Evolutionary conservation across 2,797 vertebrate species (phyloP).

Genomic region (Argentina silus): DNA sequence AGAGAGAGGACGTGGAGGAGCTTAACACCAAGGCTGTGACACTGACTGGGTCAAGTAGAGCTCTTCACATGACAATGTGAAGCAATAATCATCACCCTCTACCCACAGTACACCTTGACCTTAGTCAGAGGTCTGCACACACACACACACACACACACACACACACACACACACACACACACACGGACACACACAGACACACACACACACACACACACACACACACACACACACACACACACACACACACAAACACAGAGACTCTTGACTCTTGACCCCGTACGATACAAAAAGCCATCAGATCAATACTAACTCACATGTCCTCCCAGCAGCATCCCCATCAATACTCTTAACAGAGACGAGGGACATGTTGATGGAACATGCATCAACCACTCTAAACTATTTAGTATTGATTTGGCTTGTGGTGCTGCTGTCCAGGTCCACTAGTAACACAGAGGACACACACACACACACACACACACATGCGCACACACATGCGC

Average conservation of each 20-base stretch:
- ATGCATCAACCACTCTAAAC: conserved; percentile 48
- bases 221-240: conserved; percentile 4
- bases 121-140: background rate
- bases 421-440: conserved; percentile 36
- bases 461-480: no score
- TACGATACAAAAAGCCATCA: conserved; percentile 19
- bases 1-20: conserved; percentile 18
- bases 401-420: conserved; percentile 63
- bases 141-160: conserved; percentile 25
- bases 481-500: no score
- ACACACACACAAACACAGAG: background rate
- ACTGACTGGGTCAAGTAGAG: conserved; percentile 1
- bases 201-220: conserved; percentile 3
- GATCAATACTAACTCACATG: conserved; percentile 36
- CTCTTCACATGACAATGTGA: background rate
- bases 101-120: background rate
- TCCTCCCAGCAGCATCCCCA: conserved; percentile 29
- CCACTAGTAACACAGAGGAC: background rate
- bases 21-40: background rate
- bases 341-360: conserved; percentile 34
- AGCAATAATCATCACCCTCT: background rate
- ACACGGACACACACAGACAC: conserved; percentile 13
- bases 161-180: conserved; percentile 11
- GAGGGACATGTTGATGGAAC: background rate
- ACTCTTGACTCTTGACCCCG: no score